These are phyloP conservation scores for Oscheius sp. DNA, from an alignment of 2,888 invertebrate species.

Conservation along the genomic window DNA sequence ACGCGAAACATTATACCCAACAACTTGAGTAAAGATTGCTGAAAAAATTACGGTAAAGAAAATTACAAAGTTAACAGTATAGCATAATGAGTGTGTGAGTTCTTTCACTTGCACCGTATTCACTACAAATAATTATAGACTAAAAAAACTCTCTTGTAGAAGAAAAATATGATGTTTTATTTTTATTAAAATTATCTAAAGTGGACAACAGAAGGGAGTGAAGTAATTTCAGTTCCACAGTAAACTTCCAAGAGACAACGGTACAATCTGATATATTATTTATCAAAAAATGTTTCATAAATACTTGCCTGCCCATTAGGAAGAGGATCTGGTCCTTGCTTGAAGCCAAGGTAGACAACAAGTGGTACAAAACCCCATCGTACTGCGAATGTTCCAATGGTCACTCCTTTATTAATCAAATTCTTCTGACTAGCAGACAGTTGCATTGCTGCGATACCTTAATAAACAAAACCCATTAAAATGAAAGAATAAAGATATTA, in stretches of 20 bases:
- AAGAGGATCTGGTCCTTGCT: slow-evolving; percentile 56
- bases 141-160: too few species aligned
- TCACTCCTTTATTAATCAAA: slow-evolving; percentile 54
- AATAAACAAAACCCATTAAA: not conserved
- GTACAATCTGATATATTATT: slow-evolving; percentile 55
- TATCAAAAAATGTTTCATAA: not conserved
- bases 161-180: not conserved
- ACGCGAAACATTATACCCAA: not conserved
- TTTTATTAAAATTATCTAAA: not conserved
- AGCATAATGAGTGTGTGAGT: too few species aligned
- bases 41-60: too few species aligned
- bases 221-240: slow-evolving; percentile 52
- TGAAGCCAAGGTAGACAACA: slow-evolving; percentile 69
- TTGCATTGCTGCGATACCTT: slow-evolving; percentile 51
- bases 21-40: too few species aligned
- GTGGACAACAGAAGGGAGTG: not conserved
- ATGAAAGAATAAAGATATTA: not conserved
- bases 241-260: slow-evolving; percentile 59
- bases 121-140: too few species aligned
- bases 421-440: slow-evolving; percentile 54
- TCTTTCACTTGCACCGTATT: too few species aligned
- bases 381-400: slow-evolving; percentile 49
- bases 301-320: slow-evolving; percentile 56
- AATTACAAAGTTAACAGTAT: too few species aligned
- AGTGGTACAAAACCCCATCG: slow-evolving; percentile 72